These are phyloP conservation scores for Hymenochirus boettgeri DNA, from an alignment of 2,113 vertebrate genomes.

Conservation along the genomic window DNA sequence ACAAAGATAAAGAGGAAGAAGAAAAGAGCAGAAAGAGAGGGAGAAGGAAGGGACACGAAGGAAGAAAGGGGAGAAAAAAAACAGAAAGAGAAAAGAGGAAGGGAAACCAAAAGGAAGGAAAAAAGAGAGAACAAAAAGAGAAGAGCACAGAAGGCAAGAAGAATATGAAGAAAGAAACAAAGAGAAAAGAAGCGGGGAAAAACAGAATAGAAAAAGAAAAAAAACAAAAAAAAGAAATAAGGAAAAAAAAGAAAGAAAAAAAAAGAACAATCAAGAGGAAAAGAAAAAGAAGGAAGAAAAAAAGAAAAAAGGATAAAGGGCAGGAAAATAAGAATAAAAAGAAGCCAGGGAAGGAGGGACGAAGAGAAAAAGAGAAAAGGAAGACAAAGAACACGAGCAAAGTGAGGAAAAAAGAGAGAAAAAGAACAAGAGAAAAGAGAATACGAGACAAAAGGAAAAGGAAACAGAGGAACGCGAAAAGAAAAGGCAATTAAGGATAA, in stretches of 20 bases:
- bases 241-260: no score
- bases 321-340: background rate
- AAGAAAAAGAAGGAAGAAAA: background rate
- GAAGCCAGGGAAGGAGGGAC: background rate
- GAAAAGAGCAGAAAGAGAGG: no score
- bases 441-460: background rate
- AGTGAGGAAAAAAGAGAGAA: background rate
- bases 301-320: background rate
- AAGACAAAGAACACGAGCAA: no score
- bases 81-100: background rate
- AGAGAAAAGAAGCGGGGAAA: background rate
- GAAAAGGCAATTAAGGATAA: background rate
- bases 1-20: no score
- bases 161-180: background rate
- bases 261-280: no score
- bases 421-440: background rate
- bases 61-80: no score
- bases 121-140: background rate
- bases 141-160: background rate
- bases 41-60: no score
- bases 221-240: no score
- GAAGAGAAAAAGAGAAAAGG: background rate
- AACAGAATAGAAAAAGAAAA: no score
- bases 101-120: no score
- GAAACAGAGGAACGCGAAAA: background rate